phyloP scores from a whole-genome alignment of 2,113 vertebrate species.

The Garra rufa region DNA sequence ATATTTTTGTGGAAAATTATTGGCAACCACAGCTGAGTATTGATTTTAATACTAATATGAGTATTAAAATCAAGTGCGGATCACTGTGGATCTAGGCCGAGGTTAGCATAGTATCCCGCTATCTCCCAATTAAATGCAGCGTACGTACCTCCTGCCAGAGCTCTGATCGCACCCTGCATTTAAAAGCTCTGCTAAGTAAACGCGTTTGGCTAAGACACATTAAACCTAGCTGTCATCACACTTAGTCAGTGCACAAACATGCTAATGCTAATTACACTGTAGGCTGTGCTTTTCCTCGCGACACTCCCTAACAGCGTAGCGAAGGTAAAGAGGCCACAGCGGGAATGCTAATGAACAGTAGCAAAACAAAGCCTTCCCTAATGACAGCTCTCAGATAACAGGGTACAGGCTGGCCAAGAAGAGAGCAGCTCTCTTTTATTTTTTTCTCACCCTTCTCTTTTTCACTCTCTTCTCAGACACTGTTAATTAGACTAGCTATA shows the following conservation, averaged over 20 bases:
- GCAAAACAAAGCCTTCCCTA: conserved; percentile 79
- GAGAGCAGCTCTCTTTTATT: conserved; percentile 11
- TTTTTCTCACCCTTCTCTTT: background rate
- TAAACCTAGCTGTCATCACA: conserved; percentile 53
- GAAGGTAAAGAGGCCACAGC: conserved; percentile 68
- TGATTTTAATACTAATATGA: too few species aligned
- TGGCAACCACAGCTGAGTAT: too few species aligned
- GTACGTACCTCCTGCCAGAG: conserved; percentile 26
- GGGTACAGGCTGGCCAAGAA: conserved; percentile 65
- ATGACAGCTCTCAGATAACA: conserved; percentile 79
- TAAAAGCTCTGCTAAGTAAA: conserved; percentile 46
- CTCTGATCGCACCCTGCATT: conserved; percentile 39
- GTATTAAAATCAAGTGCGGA: conserved; percentile 8
- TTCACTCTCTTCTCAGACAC: conserved; percentile 26
- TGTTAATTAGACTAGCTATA: conserved; percentile 42
- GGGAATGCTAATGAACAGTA: conserved; percentile 77
- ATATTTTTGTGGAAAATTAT: background rate
- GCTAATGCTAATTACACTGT: conserved; percentile 54
- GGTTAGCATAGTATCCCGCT: background rate
- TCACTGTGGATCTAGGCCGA: background rate
- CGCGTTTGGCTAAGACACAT: conserved; percentile 31
- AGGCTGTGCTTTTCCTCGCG: conserved; percentile 44
- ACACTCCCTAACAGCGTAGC: conserved; percentile 37
- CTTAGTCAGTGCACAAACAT: conserved; percentile 53
- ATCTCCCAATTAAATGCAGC: conserved; percentile 42